Evolutionary conservation across 2,113 vertebrate genomes (phyloP).

Genomic region (Halichoeres trimaculatus): DNA sequence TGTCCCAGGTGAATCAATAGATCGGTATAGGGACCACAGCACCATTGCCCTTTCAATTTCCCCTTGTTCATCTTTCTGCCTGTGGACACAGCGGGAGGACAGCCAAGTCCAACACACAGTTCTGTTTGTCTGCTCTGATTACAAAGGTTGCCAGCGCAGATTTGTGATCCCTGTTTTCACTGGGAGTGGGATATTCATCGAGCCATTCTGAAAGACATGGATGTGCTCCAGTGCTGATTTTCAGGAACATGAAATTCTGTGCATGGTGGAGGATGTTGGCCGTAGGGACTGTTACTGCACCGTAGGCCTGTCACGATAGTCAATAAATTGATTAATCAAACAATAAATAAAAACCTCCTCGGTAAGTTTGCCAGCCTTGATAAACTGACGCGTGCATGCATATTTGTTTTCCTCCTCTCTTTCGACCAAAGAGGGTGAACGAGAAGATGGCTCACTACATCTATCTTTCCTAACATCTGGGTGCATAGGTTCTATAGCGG

Average conservation of each 20-base stretch:
- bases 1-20: constrained; percentile 53
- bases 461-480: no score
- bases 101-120: background rate
- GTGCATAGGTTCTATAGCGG: no score
- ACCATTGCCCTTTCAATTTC: constrained; percentile 26
- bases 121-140: background rate
- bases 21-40: constrained; percentile 15
- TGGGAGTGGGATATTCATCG: background rate
- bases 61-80: background rate
- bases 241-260: background rate
- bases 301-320: no score
- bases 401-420: no score
- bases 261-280: no score
- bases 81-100: background rate
- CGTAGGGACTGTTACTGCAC: no score
- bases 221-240: background rate
- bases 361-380: no score
- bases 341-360: no score
- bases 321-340: no score
- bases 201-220: background rate
- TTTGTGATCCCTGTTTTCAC: background rate
- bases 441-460: no score
- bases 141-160: background rate
- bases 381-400: no score
- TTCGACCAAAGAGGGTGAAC: no score